These are phyloP conservation scores for Syrista parreyssii DNA, from an alignment of 2,888 invertebrate genomes.

Conservation along the genomic window DNA sequence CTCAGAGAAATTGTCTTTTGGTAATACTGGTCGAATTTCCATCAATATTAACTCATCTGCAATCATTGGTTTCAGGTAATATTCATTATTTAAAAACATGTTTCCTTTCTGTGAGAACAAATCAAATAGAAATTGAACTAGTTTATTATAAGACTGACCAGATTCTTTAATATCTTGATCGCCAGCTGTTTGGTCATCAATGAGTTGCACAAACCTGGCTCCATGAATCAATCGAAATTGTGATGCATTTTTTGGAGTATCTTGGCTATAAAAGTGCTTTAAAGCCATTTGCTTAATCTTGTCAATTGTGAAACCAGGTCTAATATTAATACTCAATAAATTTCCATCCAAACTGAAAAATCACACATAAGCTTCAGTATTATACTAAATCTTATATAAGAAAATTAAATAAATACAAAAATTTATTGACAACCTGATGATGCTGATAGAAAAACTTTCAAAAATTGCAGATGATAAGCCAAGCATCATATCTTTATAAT, in stretches of 20 bases:
- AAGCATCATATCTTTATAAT: background rate
- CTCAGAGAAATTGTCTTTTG: constrained; percentile 50
- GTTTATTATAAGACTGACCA: constrained; percentile 37
- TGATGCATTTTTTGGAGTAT: constrained; percentile 37
- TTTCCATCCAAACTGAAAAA: constrained; percentile 52
- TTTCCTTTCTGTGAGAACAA: background rate
- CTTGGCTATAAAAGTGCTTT: constrained; percentile 55
- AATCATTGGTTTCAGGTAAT: constrained; percentile 12
- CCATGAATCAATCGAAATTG: constrained; percentile 54
- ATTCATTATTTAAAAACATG: background rate
- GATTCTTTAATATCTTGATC: constrained; percentile 51
- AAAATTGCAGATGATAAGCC: constrained; percentile 11
- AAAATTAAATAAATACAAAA: background rate
- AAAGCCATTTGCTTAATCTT: constrained; percentile 53
- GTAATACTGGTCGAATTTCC: constrained; percentile 37
- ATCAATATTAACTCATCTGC: constrained; percentile 57
- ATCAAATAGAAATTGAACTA: background rate
- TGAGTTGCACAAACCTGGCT: constrained; percentile 45
- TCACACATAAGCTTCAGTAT: background rate
- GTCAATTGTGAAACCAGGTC: constrained; percentile 52
- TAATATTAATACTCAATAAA: constrained; percentile 43
- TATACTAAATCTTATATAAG: background rate
- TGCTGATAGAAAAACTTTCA: constrained; percentile 50
- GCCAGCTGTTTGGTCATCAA: constrained; percentile 43
- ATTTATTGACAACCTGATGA: constrained; percentile 49